phyloP scores from a whole-genome alignment of 2,113 vertebrate species.

The Todiramphus saurophagus region DNA sequence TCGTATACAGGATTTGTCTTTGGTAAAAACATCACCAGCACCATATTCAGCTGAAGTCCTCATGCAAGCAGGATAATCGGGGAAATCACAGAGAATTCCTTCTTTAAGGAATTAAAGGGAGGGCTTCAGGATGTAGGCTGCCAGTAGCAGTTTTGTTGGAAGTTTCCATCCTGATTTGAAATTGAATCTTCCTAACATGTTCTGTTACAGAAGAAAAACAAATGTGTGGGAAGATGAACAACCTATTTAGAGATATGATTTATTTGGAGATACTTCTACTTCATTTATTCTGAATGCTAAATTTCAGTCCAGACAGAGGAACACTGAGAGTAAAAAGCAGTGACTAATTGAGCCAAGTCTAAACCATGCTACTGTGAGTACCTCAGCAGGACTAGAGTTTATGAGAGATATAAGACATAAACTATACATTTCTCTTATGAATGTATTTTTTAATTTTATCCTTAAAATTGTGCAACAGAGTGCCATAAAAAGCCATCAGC shows the following conservation, averaged over 20 bases:
- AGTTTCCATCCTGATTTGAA: neutral
- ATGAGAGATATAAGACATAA: neutral
- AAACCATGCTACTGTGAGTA: neutral
- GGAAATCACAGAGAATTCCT: neutral
- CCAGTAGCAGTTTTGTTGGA: neutral
- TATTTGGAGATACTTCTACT: neutral
- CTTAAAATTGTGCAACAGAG: conserved; percentile 11
- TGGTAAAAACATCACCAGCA: neutral
- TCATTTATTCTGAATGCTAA: neutral
- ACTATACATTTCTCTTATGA: neutral
- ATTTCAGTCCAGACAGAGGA: neutral
- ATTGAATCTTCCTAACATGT: neutral
- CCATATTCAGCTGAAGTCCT: neutral
- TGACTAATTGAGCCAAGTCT: neutral
- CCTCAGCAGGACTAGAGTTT: conserved; percentile 20
- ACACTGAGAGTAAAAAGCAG: neutral
- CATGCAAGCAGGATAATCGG: neutral
- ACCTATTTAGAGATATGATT: neutral
- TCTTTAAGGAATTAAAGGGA: neutral
- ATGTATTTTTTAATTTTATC: neutral
- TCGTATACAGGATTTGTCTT: neutral
- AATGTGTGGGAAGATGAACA: neutral
- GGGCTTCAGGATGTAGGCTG: neutral
- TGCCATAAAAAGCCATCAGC: neutral
- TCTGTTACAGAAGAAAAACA: neutral